Evolutionary conservation across 2,113 vertebrate species (phyloP).

Genomic region (Carassius auratus): DNA sequence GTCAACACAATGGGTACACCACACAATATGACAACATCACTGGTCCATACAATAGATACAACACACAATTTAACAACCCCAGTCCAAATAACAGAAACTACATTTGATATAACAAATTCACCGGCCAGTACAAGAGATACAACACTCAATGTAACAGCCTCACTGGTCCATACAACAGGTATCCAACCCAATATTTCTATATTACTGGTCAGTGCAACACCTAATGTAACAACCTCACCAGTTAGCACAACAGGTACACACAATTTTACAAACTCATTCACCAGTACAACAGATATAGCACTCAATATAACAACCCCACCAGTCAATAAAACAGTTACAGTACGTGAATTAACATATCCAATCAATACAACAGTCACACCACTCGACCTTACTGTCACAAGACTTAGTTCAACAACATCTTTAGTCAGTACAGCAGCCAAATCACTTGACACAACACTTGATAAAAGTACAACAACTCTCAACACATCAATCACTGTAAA

Average conservation of each 20-base stretch:
- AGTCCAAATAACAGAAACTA: background rate
- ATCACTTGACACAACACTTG: background rate
- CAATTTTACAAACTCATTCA: background rate
- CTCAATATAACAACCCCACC: background rate
- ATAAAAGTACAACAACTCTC: background rate
- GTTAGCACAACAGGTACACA: background rate
- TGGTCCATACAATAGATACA: no score
- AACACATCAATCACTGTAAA: background rate
- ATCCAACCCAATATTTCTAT: background rate
- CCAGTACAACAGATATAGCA: background rate
- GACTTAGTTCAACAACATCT: background rate
- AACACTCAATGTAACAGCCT: background rate
- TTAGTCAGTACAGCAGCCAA: background rate
- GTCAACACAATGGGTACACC: no score
- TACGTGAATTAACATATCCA: background rate
- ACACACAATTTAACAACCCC: no score
- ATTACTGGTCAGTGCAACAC: background rate
- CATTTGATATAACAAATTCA: background rate
- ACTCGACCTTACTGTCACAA: background rate
- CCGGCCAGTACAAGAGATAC: background rate
- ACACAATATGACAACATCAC: background rate
- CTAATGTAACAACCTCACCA: background rate
- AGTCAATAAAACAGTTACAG: background rate
- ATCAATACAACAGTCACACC: background rate
- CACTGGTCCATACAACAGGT: background rate